Evolutionary conservation across 2,888 invertebrate genomes (phyloP).

Genomic region (Nemurella pictetii): DNA sequence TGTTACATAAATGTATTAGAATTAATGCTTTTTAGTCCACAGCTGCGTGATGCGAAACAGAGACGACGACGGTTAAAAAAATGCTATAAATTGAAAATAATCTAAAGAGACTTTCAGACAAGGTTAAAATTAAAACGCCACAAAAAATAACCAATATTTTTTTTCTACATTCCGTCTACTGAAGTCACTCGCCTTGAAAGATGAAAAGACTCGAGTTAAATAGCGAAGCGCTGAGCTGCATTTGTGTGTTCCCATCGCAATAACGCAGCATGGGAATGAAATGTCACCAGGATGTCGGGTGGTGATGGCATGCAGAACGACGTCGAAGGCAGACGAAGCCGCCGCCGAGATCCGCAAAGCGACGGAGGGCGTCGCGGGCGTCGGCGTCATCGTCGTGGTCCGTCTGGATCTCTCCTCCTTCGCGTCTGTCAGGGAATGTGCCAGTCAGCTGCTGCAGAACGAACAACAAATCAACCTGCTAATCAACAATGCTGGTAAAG

Average conservation of each 20-base stretch:
- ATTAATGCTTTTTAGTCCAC: too few species aligned
- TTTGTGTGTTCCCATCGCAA: constrained; percentile 43
- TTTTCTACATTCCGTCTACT: background rate
- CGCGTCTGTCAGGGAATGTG: constrained; percentile 61
- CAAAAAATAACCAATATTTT: background rate
- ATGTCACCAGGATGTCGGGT: constrained; percentile 58
- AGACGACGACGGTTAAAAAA: background rate
- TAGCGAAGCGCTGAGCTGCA: background rate
- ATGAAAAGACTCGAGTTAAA: background rate
- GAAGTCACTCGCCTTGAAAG: background rate
- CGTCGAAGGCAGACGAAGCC: constrained; percentile 51
- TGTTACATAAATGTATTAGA: too few species aligned
- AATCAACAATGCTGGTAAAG: constrained; percentile 41
- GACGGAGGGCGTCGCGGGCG: constrained; percentile 17
- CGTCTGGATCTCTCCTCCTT: constrained; percentile 59
- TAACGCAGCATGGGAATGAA: constrained; percentile 49
- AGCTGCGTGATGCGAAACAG: too few species aligned
- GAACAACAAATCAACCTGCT: constrained; percentile 45
- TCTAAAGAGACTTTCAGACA: background rate
- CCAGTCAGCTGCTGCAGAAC: constrained; percentile 44
- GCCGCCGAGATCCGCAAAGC: constrained; percentile 49
- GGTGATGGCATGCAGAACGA: constrained; percentile 62
- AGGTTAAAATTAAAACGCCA: background rate
- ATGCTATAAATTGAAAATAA: background rate
- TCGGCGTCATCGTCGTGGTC: constrained; percentile 30